Conservation (phyloP, 1,140 invertebrate genomes). For the Penaeus japonicus region DNA sequence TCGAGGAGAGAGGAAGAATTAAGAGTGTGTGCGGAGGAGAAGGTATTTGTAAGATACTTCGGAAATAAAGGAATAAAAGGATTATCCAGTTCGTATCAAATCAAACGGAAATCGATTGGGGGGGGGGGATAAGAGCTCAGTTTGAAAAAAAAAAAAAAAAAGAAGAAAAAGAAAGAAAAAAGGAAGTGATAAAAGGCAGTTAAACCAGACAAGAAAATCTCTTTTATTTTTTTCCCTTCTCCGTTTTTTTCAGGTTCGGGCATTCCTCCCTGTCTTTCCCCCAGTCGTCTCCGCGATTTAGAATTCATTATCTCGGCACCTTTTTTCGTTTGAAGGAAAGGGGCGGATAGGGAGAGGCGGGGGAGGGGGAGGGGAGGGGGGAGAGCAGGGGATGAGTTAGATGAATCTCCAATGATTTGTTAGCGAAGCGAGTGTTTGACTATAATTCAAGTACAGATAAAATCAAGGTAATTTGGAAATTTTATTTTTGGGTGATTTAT, state of each 20-base stretch:
- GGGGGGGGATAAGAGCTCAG: no score
- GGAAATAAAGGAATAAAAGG: no score
- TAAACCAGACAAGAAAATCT: no score
- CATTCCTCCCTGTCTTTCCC: not conserved
- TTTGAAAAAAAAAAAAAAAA: no score
- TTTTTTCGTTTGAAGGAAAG: not conserved
- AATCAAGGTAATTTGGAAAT: slow-evolving; percentile 45
- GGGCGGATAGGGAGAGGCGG: not conserved
- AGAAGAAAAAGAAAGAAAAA: no score
- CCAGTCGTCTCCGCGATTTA: not conserved
- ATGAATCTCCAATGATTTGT: slow-evolving; percentile 17
- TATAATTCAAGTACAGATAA: slow-evolving; percentile 41
- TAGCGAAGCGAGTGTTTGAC: slow-evolving; percentile 14
- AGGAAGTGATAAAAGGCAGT: no score
- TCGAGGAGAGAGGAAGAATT: not conserved
- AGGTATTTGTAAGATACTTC: no score
- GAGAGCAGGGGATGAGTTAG: not conserved
- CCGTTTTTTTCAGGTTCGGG: not conserved
- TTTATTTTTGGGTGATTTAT: slow-evolving; percentile 28
- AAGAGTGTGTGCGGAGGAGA: no score
- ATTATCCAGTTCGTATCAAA: no score
- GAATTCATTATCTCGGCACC: not conserved
- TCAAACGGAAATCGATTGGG: no score
- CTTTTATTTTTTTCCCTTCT: not conserved
- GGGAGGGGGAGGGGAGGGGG: not conserved